A percentile compares a stretch with the other conserved stretches of the same genome.
phyloP scores from a whole-genome alignment of 2,888 invertebrate species.

The Caenorhabditis macrosperma region DNA sequence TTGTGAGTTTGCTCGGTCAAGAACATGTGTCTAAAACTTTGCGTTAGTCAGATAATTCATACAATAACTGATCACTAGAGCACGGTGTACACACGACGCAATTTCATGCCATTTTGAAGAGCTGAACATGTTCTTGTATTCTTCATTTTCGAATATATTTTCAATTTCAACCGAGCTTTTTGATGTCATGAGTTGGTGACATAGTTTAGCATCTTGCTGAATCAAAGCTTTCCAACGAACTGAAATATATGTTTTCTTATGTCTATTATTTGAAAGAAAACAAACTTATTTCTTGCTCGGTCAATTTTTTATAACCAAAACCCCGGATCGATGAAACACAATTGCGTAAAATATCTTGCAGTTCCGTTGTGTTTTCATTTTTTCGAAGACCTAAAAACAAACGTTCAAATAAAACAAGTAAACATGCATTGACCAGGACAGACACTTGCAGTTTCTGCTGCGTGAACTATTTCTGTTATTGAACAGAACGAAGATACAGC shows the following conservation, averaged over 20 bases:
- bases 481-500: slow-evolving; percentile 73
- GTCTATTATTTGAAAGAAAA: background rate
- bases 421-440: no score
- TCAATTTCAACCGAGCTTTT: slow-evolving; percentile 64
- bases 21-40: slow-evolving; percentile 39
- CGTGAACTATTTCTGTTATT: slow-evolving; percentile 78
- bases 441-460: slow-evolving; percentile 71
- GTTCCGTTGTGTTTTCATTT: background rate
- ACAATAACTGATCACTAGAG: slow-evolving; percentile 23
- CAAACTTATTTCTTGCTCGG: slow-evolving; percentile 78
- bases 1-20: slow-evolving; percentile 58
- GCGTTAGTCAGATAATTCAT: background rate
- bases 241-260: slow-evolving; percentile 36
- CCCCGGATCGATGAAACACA: slow-evolving; percentile 71
- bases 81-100: slow-evolving; percentile 69
- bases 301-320: slow-evolving; percentile 75
- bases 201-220: slow-evolving; percentile 52
- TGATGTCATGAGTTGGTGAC: slow-evolving; percentile 45
- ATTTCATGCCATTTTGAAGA: slow-evolving; percentile 77
- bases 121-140: slow-evolving; percentile 75
- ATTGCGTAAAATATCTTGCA: slow-evolving; percentile 46
- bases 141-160: slow-evolving; percentile 61
- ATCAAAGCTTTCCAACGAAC: slow-evolving; percentile 69
- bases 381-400: background rate
- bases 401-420: background rate